phyloP scores from a whole-genome alignment of 2,797 vertebrate species.

The Artibeus lituratus region DNA sequence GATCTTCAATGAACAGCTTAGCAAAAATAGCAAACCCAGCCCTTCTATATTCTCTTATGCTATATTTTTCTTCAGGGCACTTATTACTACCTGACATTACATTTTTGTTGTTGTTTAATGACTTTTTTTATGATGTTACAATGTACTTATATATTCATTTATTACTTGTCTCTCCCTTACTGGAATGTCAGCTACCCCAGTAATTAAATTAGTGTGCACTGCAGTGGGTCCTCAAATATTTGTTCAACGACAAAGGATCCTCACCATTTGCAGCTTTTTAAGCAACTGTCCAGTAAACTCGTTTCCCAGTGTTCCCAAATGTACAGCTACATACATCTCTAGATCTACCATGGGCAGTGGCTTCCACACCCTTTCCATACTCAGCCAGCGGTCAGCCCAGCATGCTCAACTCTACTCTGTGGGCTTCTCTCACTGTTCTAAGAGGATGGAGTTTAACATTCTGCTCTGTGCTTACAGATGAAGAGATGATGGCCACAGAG shows the following conservation, averaged over 20 bases:
- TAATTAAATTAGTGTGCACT: not conserved
- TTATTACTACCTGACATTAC: not conserved
- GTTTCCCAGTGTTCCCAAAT: not conserved
- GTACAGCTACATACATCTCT: not conserved
- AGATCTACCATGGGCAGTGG: not conserved
- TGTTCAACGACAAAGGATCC: not conserved
- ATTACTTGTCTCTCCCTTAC: not conserved
- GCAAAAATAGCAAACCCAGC: not conserved
- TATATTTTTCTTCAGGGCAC: not conserved
- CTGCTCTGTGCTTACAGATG: conserved; percentile 80
- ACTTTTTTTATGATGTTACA: not conserved
- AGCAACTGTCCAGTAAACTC: not conserved
- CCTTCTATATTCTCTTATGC: not conserved
- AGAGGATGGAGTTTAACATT: not conserved
- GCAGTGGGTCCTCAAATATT: not conserved
- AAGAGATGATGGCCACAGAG: conserved; percentile 92
- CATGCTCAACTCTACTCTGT: not conserved
- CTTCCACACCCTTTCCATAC: not conserved
- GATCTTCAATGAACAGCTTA: not conserved
- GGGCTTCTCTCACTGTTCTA: not conserved
- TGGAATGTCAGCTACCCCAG: not conserved
- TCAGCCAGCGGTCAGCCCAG: not conserved
- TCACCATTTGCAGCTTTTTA: not conserved
- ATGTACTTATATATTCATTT: not conserved
- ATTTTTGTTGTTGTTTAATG: not conserved